Base-by-base conservation (phyloP, 2,797 vertebrate genomes). In the Mus caroli region DNA sequence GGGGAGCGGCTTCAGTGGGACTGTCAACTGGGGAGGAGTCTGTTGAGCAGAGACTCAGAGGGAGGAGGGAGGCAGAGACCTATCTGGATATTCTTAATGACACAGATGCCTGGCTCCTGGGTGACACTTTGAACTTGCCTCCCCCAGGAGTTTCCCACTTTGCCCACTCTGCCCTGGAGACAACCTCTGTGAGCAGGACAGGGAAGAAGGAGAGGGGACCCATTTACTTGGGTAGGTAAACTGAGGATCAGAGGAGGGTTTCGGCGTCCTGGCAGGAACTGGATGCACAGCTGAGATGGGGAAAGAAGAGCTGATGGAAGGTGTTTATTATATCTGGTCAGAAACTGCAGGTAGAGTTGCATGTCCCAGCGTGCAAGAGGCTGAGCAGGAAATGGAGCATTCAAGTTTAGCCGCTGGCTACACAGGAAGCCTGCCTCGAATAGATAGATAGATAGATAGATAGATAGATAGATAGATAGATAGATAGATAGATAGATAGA, bases 81-180 rank as follows among this genome's bases (percentile, higher is more conserved):
- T 78, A 90, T 97, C 97, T 96, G 97, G 97, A 88, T 97, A 96
- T 97, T 95, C 93, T 96, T 97, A 97, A 95, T 96, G 91, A 96
- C 90, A 37, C 37, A 0, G 24, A 88, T 12, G 77, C 97, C 79
- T 73, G 76, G 87, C 94, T 97, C 94, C 95, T 93, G 96, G 96
- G 91, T 84, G 91, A 90, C 79, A 87, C 95, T 95, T 90, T 91
- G 96, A 95, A 95, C 91, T 94, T 83, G 46, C 84, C 85, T 85
- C 6, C 8, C 15, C 89, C 60, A 14, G 22, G 7, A 40, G 50
- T 31, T 87, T 91, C 79, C 90, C 69, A 40, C 43, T 56, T 82
- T 5, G 76, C 86, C 75, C 8, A 8, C 73, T 86, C 56, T 94
- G 75, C 56, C 58, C 96, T 87, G 0, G 0, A 90, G 80, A 77